A percentile compares a stretch with the other conserved stretches of the same genome.
Evolutionary conservation across 2,888 invertebrate species (phyloP).

Genomic region (Brassicogethes aeneus): DNA sequence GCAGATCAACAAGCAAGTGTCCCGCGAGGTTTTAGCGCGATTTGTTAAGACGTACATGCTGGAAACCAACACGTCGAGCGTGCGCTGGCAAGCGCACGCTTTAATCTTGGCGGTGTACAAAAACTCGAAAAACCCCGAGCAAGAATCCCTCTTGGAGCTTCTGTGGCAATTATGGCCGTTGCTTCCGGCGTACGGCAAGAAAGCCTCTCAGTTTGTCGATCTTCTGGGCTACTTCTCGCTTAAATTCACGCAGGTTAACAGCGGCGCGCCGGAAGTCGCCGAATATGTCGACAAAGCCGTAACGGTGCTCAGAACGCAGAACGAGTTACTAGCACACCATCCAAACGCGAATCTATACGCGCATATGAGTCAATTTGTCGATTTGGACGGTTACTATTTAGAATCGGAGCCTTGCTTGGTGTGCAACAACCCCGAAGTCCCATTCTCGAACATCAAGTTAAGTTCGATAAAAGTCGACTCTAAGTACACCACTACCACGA

Average conservation of each 20-base stretch:
- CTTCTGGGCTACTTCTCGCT: slow-evolving; percentile 90
- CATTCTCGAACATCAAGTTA: slow-evolving; percentile 83
- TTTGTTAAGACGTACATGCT: slow-evolving; percentile 87
- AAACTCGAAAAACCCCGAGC: slow-evolving; percentile 69
- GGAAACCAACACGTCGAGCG: slow-evolving; percentile 85
- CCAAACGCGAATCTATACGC: slow-evolving; percentile 92
- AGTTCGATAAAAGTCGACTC: slow-evolving; percentile 93
- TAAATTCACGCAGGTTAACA: slow-evolving; percentile 69
- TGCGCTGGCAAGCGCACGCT: slow-evolving; percentile 94
- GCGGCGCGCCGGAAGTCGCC: slow-evolving; percentile 40
- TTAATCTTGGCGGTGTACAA: slow-evolving; percentile 76
- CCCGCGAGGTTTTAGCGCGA: slow-evolving; percentile 53
- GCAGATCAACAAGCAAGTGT: slow-evolving; percentile 59
- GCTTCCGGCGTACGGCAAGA: slow-evolving; percentile 81
- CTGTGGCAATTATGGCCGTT: slow-evolving; percentile 90
- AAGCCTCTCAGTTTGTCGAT: slow-evolving; percentile 95
- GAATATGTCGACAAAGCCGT: slow-evolving; percentile 83
- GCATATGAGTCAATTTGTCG: slow-evolving; percentile 86
- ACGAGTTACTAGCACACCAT: slow-evolving; percentile 79
- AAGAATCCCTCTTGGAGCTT: slow-evolving; percentile 69
- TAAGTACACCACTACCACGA: slow-evolving; percentile 95
- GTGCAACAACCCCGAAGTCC: slow-evolving; percentile 95
- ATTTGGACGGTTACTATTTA: slow-evolving; percentile 91
- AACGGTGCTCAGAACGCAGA: slow-evolving; percentile 77
- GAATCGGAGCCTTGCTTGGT: slow-evolving; percentile 97